These are phyloP conservation scores for Ursus arctos DNA, from an alignment of 2,113 vertebrate species.

Conservation along the genomic window DNA sequence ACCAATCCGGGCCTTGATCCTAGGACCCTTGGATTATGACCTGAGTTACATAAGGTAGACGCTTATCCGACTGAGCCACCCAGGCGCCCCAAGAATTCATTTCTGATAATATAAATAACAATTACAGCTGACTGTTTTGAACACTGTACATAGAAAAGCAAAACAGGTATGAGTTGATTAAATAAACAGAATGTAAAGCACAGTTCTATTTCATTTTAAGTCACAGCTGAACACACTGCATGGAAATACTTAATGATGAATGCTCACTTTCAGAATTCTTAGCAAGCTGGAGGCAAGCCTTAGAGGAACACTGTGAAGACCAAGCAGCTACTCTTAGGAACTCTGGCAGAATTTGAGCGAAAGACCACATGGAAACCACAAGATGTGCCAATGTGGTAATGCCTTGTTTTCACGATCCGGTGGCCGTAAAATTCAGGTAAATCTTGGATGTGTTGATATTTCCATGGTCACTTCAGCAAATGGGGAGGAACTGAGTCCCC, in stretches of 20 bases:
- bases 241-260: conserved; percentile 57
- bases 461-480: conserved; percentile 41
- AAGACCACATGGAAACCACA: conserved; percentile 65
- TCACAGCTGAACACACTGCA: neutral
- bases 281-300: conserved; percentile 13
- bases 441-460: neutral
- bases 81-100: neutral
- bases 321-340: conserved; percentile 42
- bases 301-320: conserved; percentile 18
- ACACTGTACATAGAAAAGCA: conserved; percentile 4
- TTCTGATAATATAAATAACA: conserved; percentile 56
- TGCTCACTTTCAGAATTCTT: conserved; percentile 41
- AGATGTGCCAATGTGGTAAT: conserved; percentile 46
- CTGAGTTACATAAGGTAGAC: neutral
- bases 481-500: neutral
- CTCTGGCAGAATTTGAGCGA: conserved; percentile 39
- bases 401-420: conserved; percentile 3
- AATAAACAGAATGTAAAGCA: conserved; percentile 17
- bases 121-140: neutral
- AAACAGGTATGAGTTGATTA: conserved; percentile 40
- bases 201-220: conserved; percentile 40
- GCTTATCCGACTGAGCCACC: neutral
- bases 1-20: neutral
- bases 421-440: conserved; percentile 56
- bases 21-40: neutral